Evolutionary conservation across 2,113 vertebrate genomes (phyloP).

Genomic region (Equus przewalskii): DNA sequence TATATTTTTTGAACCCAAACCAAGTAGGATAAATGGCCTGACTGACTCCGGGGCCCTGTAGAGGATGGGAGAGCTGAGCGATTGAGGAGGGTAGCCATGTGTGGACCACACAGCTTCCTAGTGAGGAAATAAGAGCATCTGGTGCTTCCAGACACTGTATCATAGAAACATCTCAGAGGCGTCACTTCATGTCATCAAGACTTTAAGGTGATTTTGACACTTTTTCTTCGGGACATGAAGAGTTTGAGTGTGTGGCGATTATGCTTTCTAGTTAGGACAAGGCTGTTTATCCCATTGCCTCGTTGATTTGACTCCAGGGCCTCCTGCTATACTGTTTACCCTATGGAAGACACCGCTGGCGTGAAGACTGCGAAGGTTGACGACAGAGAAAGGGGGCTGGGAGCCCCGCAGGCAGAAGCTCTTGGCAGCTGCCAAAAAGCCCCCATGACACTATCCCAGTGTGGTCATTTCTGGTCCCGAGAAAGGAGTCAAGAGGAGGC

Average conservation of each 20-base stretch:
- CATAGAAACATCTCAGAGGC: neutral
- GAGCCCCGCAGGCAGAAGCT: neutral
- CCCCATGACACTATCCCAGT: accelerated
- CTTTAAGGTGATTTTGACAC: neutral
- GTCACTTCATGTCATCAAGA: neutral
- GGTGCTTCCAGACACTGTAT: neutral
- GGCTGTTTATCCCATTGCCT: neutral
- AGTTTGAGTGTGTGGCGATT: neutral
- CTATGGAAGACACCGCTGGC: neutral
- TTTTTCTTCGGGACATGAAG: neutral
- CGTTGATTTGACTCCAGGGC: neutral
- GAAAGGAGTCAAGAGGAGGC: neutral
- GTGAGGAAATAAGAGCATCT: neutral
- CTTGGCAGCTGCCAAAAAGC: neutral
- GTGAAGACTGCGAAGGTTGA: neutral
- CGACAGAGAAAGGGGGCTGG: neutral
- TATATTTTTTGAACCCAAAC: neutral
- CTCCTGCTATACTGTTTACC: neutral
- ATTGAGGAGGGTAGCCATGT: neutral
- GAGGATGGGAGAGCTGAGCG: neutral
- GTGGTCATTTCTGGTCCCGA: neutral
- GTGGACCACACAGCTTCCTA: neutral
- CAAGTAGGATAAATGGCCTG: neutral
- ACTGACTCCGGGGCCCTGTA: neutral
- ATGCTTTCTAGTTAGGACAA: neutral